phyloP scores from a whole-genome alignment of 2,113 vertebrate genomes.

The Henicopernis longicauda region DNA sequence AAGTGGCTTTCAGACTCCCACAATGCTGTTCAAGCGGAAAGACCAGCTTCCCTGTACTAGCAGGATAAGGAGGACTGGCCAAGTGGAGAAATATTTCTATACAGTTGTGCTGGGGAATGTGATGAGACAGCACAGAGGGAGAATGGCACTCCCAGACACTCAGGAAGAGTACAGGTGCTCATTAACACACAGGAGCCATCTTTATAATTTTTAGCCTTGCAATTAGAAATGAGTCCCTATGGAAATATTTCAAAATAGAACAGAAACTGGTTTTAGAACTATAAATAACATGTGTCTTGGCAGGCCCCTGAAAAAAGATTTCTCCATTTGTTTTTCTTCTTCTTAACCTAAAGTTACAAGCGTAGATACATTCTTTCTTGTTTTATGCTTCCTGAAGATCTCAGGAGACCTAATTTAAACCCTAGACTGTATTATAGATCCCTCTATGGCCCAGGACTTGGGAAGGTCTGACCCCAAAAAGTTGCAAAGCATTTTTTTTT shows the following conservation, averaged over 20 bases:
- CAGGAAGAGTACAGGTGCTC: slow-evolving; percentile 1
- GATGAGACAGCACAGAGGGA: neutral
- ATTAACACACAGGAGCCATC: neutral
- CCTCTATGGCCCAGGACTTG: neutral
- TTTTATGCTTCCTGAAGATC: neutral
- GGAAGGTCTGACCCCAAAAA: neutral
- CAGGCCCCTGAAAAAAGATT: slow-evolving; percentile 13
- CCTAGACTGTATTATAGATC: neutral
- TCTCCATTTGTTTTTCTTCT: slow-evolving; percentile 18
- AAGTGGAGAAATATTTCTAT: neutral
- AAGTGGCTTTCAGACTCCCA: neutral
- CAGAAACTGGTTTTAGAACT: neutral
- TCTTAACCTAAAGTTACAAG: slow-evolving; percentile 6
- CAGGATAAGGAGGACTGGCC: neutral
- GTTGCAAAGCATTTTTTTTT: neutral
- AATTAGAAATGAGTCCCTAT: neutral
- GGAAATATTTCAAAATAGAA: slow-evolving; percentile 35
- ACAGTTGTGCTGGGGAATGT: neutral
- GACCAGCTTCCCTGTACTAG: neutral
- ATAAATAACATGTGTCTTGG: neutral
- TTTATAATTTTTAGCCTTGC: neutral
- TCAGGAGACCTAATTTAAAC: slow-evolving; percentile 10
- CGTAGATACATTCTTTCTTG: neutral
- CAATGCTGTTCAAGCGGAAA: neutral
- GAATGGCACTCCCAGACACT: neutral